phyloP scores from a whole-genome alignment of 2,113 vertebrate species.

The Tursiops truncatus region DNA sequence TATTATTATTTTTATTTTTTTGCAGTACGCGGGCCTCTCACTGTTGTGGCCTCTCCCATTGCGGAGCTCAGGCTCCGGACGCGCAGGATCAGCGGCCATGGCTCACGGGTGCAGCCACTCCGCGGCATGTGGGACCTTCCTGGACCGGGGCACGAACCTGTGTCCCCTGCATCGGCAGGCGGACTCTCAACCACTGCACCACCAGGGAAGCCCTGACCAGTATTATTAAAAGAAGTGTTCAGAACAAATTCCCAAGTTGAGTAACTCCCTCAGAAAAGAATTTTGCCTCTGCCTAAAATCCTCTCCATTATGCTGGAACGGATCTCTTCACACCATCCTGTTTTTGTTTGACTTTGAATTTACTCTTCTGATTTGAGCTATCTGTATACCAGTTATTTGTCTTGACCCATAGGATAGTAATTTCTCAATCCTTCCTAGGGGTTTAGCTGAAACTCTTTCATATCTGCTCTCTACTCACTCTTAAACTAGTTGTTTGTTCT shows the following conservation, averaged over 20 bases:
- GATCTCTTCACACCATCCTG: background rate
- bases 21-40: too few species aligned
- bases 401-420: background rate
- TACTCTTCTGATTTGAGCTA: background rate
- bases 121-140: too few species aligned
- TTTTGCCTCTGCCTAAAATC: background rate
- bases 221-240: background rate
- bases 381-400: background rate
- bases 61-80: too few species aligned
- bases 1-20: too few species aligned
- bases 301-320: accelerated
- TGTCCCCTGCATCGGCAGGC: too few species aligned
- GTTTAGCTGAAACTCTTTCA: background rate
- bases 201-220: background rate
- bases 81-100: too few species aligned
- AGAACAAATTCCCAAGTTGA: background rate
- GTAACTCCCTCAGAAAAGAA: background rate
- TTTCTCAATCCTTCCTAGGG: background rate
- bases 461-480: too few species aligned
- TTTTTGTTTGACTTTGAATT: background rate
- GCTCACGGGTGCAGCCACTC: too few species aligned
- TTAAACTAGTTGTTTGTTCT: background rate
- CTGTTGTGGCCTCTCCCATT: too few species aligned
- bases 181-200: too few species aligned
- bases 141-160: too few species aligned